Evolutionary conservation across 2,113 vertebrate genomes (phyloP).

Genomic region (Sitta europaea): DNA sequence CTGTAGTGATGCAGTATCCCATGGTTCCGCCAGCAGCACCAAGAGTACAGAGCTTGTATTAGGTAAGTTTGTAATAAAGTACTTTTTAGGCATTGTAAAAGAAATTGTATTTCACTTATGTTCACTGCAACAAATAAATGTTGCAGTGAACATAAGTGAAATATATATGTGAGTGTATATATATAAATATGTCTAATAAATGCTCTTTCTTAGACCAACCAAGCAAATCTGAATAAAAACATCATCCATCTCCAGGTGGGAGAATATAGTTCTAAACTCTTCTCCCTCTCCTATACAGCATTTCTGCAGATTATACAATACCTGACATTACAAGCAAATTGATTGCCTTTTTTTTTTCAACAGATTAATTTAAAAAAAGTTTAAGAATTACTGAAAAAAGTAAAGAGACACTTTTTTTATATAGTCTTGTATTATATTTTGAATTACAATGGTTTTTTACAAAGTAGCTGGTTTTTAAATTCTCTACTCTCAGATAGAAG

Average conservation of each 20-base stretch:
- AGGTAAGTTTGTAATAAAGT: conserved; percentile 71
- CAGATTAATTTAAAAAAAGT: neutral
- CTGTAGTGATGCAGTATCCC: conserved; percentile 92
- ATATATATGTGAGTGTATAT: too few species aligned
- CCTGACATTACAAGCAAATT: neutral
- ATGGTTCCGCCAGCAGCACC: conserved; percentile 88
- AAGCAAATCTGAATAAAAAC: neutral
- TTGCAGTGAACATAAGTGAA: too few species aligned
- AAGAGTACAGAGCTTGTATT: conserved; percentile 89
- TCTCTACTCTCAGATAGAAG: neutral
- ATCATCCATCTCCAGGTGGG: neutral
- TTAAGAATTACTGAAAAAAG: neutral
- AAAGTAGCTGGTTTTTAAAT: neutral
- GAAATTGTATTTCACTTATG: neutral
- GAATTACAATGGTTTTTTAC: neutral
- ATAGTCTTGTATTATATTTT: neutral
- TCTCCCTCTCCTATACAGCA: neutral
- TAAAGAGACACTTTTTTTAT: neutral
- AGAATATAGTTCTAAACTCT: neutral
- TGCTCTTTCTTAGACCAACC: neutral
- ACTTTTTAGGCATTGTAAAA: neutral
- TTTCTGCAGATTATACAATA: neutral
- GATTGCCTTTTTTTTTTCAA: neutral
- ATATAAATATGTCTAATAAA: too few species aligned
- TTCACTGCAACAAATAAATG: neutral